Conservation (phyloP, 2,888 invertebrate genomes). For the Cephonodes hylas region DNA sequence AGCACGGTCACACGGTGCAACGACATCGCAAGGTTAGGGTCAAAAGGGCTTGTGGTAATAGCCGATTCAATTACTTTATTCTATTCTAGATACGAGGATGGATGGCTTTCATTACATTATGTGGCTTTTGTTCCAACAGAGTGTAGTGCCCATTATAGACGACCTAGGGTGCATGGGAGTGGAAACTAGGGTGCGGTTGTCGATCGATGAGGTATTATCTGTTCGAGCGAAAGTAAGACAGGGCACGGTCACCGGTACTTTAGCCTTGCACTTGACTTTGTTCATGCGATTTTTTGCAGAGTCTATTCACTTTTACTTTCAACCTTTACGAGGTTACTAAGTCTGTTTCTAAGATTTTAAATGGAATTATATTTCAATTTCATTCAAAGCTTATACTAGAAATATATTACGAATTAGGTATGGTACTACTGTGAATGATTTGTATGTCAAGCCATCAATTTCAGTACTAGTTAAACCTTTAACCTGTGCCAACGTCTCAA, state of each 20-base stretch:
- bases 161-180: conserved; percentile 7
- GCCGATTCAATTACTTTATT: conserved; percentile 36
- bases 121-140: not conserved
- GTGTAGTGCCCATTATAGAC: conserved; percentile 2
- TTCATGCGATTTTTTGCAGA: not conserved
- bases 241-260: not conserved
- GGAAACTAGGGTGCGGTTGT: conserved; percentile 7
- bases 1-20: conserved; percentile 38
- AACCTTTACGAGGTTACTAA: not conserved
- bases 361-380: not conserved
- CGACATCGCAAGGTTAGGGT: conserved; percentile 66
- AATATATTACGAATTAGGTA: not conserved
- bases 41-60: conserved; percentile 52
- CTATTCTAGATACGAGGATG: not conserved
- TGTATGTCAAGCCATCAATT: not conserved
- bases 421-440: not conserved
- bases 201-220: conserved; percentile 5
- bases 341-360: too few relatives aligned
- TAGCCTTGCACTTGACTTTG: conserved; percentile 3
- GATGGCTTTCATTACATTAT: not conserved
- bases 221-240: conserved; percentile 3
- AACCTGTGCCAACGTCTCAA: not conserved
- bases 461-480: not conserved
- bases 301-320: not conserved
- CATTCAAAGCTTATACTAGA: too few relatives aligned